phyloP scores from a whole-genome alignment of 2,888 invertebrate species.

The Machimus rusticus region DNA sequence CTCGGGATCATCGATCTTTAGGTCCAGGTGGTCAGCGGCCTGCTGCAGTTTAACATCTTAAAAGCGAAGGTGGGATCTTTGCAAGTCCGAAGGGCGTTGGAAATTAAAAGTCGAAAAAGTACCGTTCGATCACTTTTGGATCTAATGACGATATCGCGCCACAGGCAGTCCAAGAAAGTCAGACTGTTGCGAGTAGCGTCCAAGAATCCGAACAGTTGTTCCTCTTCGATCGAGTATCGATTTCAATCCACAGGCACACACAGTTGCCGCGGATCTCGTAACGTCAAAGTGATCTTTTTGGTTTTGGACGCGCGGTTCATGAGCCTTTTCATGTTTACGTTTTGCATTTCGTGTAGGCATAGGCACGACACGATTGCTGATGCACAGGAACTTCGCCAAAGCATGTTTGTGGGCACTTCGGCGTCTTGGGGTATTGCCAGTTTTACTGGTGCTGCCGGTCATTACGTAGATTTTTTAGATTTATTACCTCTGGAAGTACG shows the following conservation, averaged over 20 bases:
- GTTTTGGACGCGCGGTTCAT: not conserved
- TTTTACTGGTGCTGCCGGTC: constrained; percentile 4
- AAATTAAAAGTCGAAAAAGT: not conserved
- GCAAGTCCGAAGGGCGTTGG: not conserved
- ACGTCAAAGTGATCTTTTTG: not conserved
- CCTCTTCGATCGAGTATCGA: not conserved
- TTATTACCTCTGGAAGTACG: not conserved
- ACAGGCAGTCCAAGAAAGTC: not conserved
- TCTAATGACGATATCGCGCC: not conserved
- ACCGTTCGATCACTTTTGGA: constrained; percentile 6
- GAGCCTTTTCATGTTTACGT: not conserved
- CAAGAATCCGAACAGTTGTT: not conserved
- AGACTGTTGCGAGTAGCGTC: not conserved
- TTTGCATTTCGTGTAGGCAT: not conserved
- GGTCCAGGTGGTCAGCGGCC: not conserved
- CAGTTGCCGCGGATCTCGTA: not conserved
- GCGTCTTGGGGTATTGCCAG: not conserved
- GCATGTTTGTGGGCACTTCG: not conserved
- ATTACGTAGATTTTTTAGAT: not conserved
- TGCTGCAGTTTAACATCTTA: not conserved
- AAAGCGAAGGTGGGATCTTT: not conserved
- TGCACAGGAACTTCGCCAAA: not conserved
- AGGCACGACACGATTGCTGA: not conserved
- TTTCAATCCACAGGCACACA: not conserved
- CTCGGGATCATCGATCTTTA: not conserved